Conservation (phyloP, 2,113 vertebrate genomes). For the Hiodon tergisus region DNA sequence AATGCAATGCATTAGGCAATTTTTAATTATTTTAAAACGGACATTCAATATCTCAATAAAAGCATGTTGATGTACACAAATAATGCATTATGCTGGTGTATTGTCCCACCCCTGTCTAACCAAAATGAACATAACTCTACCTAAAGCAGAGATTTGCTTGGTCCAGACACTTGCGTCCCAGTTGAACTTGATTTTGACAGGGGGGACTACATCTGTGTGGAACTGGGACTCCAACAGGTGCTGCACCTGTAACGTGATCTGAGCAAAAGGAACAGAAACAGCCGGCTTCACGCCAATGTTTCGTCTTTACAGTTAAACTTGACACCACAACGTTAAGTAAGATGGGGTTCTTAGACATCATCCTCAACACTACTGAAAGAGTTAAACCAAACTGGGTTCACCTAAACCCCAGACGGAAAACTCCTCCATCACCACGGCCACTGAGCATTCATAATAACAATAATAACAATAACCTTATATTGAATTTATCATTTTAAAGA, state of each 20-base stretch:
- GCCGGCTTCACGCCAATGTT: background rate
- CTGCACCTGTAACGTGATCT: slow-evolving; percentile 96
- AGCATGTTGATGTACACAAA: background rate
- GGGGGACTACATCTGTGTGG: slow-evolving; percentile 67
- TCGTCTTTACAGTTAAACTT: too few species aligned
- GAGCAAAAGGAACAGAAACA: slow-evolving; percentile 28
- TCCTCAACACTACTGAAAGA: too few species aligned
- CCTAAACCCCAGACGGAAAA: too few species aligned
- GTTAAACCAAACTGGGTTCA: background rate
- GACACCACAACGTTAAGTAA: background rate
- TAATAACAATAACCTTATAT: too few species aligned
- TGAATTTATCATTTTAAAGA: too few species aligned
- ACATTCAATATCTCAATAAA: too few species aligned
- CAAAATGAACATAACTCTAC: slow-evolving; percentile 47
- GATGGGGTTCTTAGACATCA: background rate
- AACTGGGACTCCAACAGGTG: slow-evolving; percentile 79
- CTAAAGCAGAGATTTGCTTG: slow-evolving; percentile 84
- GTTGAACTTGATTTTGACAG: slow-evolving; percentile 88
- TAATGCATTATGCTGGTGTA: background rate
- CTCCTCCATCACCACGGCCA: too few species aligned
- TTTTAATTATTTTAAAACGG: background rate
- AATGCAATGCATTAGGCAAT: background rate
- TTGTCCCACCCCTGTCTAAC: background rate
- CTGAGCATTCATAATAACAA: too few species aligned
- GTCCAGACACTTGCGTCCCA: slow-evolving; percentile 98